phyloP scores from a whole-genome alignment of 1,140 invertebrate species.

The Cydia splendana region DNA sequence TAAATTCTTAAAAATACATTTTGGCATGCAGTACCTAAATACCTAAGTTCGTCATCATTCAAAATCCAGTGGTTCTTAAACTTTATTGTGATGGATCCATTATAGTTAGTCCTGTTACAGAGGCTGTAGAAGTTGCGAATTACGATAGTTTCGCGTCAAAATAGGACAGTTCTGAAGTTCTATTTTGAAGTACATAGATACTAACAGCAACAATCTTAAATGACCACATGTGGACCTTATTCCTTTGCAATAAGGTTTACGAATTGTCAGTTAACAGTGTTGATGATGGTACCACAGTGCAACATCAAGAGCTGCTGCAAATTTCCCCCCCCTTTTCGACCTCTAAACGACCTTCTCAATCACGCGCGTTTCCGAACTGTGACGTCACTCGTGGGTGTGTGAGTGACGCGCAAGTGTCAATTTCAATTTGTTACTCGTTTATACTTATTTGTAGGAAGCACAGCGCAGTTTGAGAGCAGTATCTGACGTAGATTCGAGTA shows the following conservation, averaged over 20 bases:
- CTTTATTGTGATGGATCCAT: too few relatives aligned
- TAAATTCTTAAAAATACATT: too few relatives aligned
- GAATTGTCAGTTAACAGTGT: neutral
- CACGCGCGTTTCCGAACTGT: conserved; percentile 31
- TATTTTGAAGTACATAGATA: too few relatives aligned
- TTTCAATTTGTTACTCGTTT: conserved; percentile 43
- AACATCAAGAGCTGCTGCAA: neutral
- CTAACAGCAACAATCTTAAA: too few relatives aligned
- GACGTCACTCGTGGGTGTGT: conserved; percentile 51
- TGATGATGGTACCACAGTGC: neutral
- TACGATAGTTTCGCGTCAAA: too few relatives aligned
- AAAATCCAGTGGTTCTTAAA: too few relatives aligned
- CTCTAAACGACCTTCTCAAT: conserved; percentile 4
- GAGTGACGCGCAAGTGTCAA: conserved; percentile 51
- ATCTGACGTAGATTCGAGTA: neutral
- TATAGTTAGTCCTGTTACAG: too few relatives aligned
- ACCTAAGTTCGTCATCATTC: too few relatives aligned
- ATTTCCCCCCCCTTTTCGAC: neutral
- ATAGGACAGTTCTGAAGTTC: too few relatives aligned
- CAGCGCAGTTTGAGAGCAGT: neutral
- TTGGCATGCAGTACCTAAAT: too few relatives aligned
- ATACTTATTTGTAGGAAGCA: conserved; percentile 40
- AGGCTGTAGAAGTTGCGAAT: too few relatives aligned
- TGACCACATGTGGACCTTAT: neutral
- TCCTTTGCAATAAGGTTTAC: neutral